Percentiles rank a stretch among this genome's conserved stretches.
phyloP scores from a whole-genome alignment of 2,888 invertebrate genomes.

The Prosopocoilus inquinatus region DNA sequence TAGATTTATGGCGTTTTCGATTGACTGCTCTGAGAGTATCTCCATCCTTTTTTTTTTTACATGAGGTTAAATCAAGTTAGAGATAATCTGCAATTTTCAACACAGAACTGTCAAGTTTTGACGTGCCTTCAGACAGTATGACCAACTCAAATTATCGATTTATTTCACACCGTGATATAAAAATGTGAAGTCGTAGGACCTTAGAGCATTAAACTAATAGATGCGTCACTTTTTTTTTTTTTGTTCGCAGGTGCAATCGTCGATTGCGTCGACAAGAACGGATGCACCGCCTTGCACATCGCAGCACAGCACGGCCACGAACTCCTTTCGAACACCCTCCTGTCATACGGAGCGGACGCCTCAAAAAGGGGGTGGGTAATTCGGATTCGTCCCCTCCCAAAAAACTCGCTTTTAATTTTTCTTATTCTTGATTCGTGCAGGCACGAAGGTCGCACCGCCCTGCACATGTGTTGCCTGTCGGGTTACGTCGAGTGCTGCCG shows the following conservation, averaged over 20 bases:
- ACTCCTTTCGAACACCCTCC: conserved; percentile 54
- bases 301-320: conserved; percentile 63
- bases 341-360: conserved; percentile 54
- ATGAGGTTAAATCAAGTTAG: too few species aligned
- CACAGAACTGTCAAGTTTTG: too few species aligned
- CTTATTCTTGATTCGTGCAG: conserved; percentile 34
- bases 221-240: background rate
- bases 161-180: too few species aligned
- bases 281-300: conserved; percentile 62
- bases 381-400: background rate
- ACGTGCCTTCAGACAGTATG: too few species aligned
- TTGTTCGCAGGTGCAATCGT: conserved; percentile 51
- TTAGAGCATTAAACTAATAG: background rate
- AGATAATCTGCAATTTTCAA: too few species aligned
- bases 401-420: background rate
- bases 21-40: too few species aligned
- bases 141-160: too few species aligned
- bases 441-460: conserved; percentile 57
- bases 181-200: too few species aligned
- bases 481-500: conserved; percentile 63
- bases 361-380: conserved; percentile 47
- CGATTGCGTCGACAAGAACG: conserved; percentile 58
- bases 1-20: too few species aligned
- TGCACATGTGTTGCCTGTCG: conserved; percentile 62
- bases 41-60: too few species aligned